Conservation (phyloP, 2,797 vertebrate genomes). For the Pipistrellus kuhlii region DNA sequence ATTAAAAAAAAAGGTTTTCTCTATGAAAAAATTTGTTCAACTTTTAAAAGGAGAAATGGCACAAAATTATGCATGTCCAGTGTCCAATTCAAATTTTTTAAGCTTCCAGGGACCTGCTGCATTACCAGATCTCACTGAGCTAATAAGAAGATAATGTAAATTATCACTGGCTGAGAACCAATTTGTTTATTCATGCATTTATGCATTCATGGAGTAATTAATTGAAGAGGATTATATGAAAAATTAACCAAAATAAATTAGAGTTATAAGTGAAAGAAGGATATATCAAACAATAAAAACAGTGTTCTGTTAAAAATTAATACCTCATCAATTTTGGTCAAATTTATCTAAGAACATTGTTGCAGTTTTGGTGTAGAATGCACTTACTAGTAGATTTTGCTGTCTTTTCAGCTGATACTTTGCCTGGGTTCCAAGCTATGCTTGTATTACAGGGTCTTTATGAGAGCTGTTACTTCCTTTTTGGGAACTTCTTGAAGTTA, state of each 20-base stretch:
- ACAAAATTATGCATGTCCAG: background rate
- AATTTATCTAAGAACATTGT: background rate
- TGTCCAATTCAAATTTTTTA: background rate
- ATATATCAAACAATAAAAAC: background rate
- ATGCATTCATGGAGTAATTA: background rate
- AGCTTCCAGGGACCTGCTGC: rapidly evolving
- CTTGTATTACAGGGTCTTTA: too few relatives aligned
- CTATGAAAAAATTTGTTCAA: rapidly evolving
- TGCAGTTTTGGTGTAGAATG: background rate
- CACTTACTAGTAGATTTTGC: background rate
- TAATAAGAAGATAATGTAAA: background rate
- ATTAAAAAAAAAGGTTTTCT: background rate
- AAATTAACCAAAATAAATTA: background rate
- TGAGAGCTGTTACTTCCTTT: background rate
- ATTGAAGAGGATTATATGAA: background rate
- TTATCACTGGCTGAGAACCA: background rate
- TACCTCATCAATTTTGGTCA: background rate
- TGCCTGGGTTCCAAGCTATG: background rate
- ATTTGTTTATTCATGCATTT: background rate
- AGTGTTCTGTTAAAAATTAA: background rate
- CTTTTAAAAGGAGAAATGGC: background rate
- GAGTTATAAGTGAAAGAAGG: background rate
- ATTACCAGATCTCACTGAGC: background rate
- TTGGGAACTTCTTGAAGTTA: background rate
- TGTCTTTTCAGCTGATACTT: background rate